Percentiles rank a stretch among this genome's conserved stretches.
phyloP scores from a whole-genome alignment of 2,113 vertebrate species.

The Ctenomys sociabilis region DNA sequence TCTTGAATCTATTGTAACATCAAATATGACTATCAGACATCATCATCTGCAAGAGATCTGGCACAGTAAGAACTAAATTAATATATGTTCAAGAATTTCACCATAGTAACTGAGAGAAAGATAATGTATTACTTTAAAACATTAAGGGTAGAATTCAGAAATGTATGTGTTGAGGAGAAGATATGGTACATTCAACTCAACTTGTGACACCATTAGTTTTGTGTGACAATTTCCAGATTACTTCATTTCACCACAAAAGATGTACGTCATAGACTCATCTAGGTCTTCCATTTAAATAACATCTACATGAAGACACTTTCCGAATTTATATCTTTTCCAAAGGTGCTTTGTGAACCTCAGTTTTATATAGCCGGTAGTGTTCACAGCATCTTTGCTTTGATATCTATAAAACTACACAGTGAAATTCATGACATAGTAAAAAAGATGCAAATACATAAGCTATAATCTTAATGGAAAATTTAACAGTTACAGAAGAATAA shows the following conservation, averaged over 20 bases:
- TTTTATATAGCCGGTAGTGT: background rate
- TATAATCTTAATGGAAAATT: slow-evolving; percentile 6
- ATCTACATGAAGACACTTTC: background rate
- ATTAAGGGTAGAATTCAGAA: slow-evolving; percentile 15
- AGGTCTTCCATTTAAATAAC: slow-evolving; percentile 33
- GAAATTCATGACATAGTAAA: slow-evolving; percentile 41
- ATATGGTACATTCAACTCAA: background rate
- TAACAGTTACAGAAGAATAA: background rate
- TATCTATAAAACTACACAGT: slow-evolving; percentile 16
- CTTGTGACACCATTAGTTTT: background rate
- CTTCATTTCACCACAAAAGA: slow-evolving; percentile 5
- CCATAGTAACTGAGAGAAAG: background rate
- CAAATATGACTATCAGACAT: background rate
- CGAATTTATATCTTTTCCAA: background rate
- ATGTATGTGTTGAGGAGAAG: background rate
- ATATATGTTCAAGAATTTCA: background rate
- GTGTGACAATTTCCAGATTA: background rate
- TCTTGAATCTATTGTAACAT: background rate
- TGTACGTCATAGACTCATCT: background rate
- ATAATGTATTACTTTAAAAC: background rate
- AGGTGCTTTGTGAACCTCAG: background rate
- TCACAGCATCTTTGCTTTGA: background rate
- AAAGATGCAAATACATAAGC: slow-evolving; percentile 30
- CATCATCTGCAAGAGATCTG: background rate
- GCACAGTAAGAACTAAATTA: background rate